These are phyloP conservation scores for Distichodus sexfasciatus DNA, from an alignment of 2,797 vertebrate species.

Conservation along the genomic window DNA sequence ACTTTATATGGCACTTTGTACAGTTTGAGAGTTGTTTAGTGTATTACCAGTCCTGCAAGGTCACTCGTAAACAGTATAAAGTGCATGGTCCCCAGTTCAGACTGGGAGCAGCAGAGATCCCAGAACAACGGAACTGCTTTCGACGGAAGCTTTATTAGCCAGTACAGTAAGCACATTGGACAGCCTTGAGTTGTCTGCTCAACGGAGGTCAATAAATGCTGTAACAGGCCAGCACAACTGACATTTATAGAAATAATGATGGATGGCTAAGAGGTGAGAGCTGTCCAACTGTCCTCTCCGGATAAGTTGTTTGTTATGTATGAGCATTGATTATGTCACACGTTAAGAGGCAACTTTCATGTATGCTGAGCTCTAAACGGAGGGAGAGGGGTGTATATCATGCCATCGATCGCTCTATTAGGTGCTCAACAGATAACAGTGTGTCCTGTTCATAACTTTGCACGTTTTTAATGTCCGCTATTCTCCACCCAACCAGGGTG, in stretches of 20 bases:
- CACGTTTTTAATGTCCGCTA: constrained; percentile 15
- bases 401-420: constrained; percentile 58
- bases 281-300: neutral
- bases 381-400: constrained; percentile 47
- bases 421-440: constrained; percentile 31
- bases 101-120: neutral
- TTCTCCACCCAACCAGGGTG: neutral
- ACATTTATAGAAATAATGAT: constrained; percentile 24
- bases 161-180: constrained; percentile 47
- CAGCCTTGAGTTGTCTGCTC: constrained; percentile 53
- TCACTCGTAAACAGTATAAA: constrained; percentile 41
- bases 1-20: constrained; percentile 20
- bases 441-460: constrained; percentile 48
- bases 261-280: constrained; percentile 11
- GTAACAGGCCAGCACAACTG: constrained; percentile 22
- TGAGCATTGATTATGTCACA: neutral
- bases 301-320: neutral
- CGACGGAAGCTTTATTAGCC: constrained; percentile 48
- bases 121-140: neutral
- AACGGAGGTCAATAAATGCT: constrained; percentile 26
- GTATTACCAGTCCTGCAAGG: constrained; percentile 5
- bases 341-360: constrained; percentile 3
- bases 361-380: constrained; percentile 28
- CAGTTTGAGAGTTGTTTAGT: constrained; percentile 23
- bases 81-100: neutral